Base-by-base conservation (phyloP, 1,140 invertebrate species). In the Drosophila persimilis region DNA sequence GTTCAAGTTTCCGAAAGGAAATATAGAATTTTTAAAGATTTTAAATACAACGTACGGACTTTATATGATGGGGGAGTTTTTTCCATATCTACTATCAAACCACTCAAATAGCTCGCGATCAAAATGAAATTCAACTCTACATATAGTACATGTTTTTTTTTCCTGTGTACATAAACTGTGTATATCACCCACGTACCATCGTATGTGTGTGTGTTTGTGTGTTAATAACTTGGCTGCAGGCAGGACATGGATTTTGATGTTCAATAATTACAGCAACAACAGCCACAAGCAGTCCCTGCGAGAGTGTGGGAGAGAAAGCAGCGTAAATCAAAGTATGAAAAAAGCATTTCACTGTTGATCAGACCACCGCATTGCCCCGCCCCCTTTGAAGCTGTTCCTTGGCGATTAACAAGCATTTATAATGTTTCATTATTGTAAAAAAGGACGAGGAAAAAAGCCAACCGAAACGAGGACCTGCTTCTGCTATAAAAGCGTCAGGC, bases 291-390 rank as follows among this genome's bases (percentile, higher is more conserved):
- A 60, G 51, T 41, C 47, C 46, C 53, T 53, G 46, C 45, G 50
- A n/a, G 39, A 55, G 55, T 43, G 62, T 50, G 73, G 64, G 50
- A 50, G 48, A 39, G 44, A 50, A 59, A 41, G 50, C 13, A 43
- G 43, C 77, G 83, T 88, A 77, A 81, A 77, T 81, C 81, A 81
- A 43, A 50, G 73, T 31, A 60, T 71, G 74, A 88, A 83, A 90
- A 90, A 78, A 90, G 86, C 86, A 88, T 90, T 90, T 90, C 86
- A 83, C 78, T 90, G 86, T 90, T 57, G 71, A 62, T 41, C 67
- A 51, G 50, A 59, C 26, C 22, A 44, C 41, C 35, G 41, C 29
- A 51, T n/a, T 31, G 8, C 39, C 52, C 9, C 3, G 24, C 26
- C 35, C 3, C 4, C 11, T 39, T 39, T 39, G 35, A 13, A 39